Percentiles rank a stretch among this genome's conserved stretches.
These are phyloP conservation scores for Sipha flava DNA, from an alignment of 1,140 invertebrate species.

Conservation along the genomic window DNA sequence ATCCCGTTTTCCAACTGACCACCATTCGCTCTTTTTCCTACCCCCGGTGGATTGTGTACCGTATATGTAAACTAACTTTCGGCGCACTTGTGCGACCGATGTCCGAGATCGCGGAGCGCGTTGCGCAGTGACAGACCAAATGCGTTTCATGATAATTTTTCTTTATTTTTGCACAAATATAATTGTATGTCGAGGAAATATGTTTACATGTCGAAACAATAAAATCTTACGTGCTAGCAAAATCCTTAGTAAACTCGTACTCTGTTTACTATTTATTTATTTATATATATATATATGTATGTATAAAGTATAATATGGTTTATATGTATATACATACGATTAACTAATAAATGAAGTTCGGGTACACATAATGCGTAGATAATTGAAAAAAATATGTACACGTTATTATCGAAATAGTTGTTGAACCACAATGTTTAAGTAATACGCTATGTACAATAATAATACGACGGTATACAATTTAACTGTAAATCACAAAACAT, in stretches of 20 bases:
- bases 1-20: too few species aligned
- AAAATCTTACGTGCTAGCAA: neutral
- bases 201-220: neutral
- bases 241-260: neutral
- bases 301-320: neutral
- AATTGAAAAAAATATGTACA: neutral
- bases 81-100: too few species aligned
- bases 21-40: too few species aligned
- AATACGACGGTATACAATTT: neutral
- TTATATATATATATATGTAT: too few species aligned
- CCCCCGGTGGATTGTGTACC: too few species aligned
- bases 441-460: neutral
- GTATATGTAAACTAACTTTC: too few species aligned
- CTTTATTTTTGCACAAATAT: constrained; percentile 15
- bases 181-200: constrained; percentile 5
- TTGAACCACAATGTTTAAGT: neutral
- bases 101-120: too few species aligned
- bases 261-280: neutral
- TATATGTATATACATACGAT: neutral
- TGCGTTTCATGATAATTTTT: neutral
- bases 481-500: neutral
- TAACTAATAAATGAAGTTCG: neutral
- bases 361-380: neutral
- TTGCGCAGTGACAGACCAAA: too few species aligned
- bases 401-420: neutral